These are phyloP conservation scores for Pristiophorus japonicus DNA, from an alignment of 2,113 vertebrate species.

Conservation along the genomic window DNA sequence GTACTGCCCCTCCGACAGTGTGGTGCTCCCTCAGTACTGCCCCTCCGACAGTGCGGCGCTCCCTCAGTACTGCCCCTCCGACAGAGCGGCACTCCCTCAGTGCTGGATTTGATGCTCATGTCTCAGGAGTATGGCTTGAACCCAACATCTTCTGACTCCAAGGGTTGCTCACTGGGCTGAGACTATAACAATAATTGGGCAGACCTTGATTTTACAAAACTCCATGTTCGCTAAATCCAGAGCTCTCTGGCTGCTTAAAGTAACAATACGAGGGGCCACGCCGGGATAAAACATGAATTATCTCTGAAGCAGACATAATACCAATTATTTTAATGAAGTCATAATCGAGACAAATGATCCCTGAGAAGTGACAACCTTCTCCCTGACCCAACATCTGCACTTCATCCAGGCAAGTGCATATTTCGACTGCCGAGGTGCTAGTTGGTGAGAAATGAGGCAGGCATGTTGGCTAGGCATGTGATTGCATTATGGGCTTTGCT, in stretches of 20 bases:
- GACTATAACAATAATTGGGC: not conserved
- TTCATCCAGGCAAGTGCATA: not conserved
- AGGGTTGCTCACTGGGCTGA: not conserved
- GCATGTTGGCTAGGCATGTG: not conserved
- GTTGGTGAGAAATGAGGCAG: not conserved
- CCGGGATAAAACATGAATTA: not conserved
- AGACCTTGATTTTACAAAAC: not conserved
- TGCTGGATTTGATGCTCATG: no score
- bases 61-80: not conserved
- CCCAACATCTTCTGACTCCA: not conserved
- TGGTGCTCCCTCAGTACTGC: no score
- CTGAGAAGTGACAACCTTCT: not conserved
- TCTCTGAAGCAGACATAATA: not conserved
- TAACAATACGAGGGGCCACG: not conserved
- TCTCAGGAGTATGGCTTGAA: no score
- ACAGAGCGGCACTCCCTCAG: no score
- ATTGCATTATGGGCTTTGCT: not conserved
- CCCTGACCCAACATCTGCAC: not conserved
- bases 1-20: no score
- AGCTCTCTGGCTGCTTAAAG: no score
- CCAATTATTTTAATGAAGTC: not conserved
- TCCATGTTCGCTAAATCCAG: not conserved
- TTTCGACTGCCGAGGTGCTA: not conserved
- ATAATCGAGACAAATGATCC: not conserved
- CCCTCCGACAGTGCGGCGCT: no score